Conservation (phyloP, 1,140 invertebrate species). For the Gonatopus flavifemur region DNA sequence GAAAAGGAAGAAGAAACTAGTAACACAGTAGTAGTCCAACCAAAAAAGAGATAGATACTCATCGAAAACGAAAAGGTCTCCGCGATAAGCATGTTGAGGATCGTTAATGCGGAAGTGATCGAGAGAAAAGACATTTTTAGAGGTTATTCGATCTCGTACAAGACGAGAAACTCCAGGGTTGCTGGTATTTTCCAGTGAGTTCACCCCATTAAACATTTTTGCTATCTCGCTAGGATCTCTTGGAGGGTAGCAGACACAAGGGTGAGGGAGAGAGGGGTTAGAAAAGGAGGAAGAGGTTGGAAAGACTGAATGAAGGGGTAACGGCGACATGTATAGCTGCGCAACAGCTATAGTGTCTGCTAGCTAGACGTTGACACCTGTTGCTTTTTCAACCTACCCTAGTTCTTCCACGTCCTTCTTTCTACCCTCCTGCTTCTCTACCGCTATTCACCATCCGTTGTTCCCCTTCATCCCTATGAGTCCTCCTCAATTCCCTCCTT, state of each 20-base stretch:
- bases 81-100: slow-evolving; percentile 30
- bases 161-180: slow-evolving; percentile 29
- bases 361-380: slow-evolving; percentile 52
- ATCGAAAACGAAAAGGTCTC: slow-evolving; percentile 23
- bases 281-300: slow-evolving; percentile 13
- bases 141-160: too few relatives aligned
- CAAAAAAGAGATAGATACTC: too few relatives aligned
- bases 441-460: slow-evolving; percentile 25
- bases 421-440: slow-evolving; percentile 18
- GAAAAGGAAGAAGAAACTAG: too few relatives aligned
- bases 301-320: slow-evolving; percentile 17
- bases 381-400: slow-evolving; percentile 51
- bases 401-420: slow-evolving; percentile 27
- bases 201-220: slow-evolving; percentile 59
- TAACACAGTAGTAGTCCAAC: too few relatives aligned
- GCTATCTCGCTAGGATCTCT: slow-evolving; percentile 55
- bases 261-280: slow-evolving; percentile 24
- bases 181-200: slow-evolving; percentile 55
- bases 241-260: slow-evolving; percentile 38
- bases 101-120: slow-evolving; percentile 50
- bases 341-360: slow-evolving; percentile 35
- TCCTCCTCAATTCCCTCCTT: slow-evolving; percentile 11
- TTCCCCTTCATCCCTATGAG: slow-evolving; percentile 20
- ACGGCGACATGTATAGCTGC: slow-evolving; percentile 12
- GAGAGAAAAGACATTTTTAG: slow-evolving; percentile 43